These are phyloP conservation scores for Aphaenogaster rudis DNA, from an alignment of 1,140 invertebrate species.

Conservation along the genomic window DNA sequence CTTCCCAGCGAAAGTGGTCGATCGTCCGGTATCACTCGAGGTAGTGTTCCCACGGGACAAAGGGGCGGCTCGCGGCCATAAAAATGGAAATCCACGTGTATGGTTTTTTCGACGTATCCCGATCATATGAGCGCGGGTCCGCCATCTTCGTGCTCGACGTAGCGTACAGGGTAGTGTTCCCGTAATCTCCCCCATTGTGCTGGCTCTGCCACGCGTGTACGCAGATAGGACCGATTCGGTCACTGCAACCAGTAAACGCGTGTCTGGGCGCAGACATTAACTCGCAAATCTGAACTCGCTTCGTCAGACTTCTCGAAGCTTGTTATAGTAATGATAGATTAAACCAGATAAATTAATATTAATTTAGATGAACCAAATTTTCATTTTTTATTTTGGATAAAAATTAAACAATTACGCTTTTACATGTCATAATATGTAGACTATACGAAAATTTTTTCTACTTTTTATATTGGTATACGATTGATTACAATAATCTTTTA, in stretches of 20 bases:
- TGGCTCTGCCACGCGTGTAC: conserved; percentile 72
- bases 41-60: conserved; percentile 4
- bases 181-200: conserved; percentile 77
- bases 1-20: neutral
- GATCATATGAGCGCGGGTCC: conserved; percentile 33
- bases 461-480: neutral
- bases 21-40: neutral
- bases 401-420: neutral
- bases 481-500: neutral
- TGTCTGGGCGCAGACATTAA: conserved; percentile 13
- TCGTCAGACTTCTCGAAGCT: neutral
- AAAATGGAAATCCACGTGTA: conserved; percentile 62
- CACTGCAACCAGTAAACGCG: conserved; percentile 51
- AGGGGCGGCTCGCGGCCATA: conserved; percentile 6
- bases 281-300: conserved; percentile 28
- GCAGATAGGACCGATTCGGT: conserved; percentile 72
- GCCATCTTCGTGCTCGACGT: conserved; percentile 73
- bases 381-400: neutral
- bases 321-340: neutral
- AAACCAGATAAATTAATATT: neutral
- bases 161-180: conserved; percentile 66
- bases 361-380: conserved; percentile 9
- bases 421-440: neutral
- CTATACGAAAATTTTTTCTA: neutral
- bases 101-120: conserved; percentile 53